Conservation (phyloP, 1,140 invertebrate species). For the Drosophila novamexicana region DNA sequence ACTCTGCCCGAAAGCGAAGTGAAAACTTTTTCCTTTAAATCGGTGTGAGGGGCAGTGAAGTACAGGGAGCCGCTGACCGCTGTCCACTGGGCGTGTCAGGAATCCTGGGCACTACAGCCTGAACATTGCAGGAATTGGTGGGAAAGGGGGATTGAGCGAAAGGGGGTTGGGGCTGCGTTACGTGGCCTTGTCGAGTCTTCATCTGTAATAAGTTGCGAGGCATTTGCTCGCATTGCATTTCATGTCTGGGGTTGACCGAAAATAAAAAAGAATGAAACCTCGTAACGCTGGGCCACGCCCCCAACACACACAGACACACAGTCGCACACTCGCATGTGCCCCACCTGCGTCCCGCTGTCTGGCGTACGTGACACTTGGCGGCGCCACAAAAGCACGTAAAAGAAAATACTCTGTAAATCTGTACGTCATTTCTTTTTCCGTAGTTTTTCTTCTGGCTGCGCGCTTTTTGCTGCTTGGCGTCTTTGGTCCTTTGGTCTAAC, state of each 20-base stretch:
- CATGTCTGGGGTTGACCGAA: slow-evolving; percentile 18
- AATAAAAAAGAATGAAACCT: slow-evolving; percentile 18
- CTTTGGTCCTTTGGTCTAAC: slow-evolving; percentile 23
- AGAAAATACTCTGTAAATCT: slow-evolving; percentile 78
- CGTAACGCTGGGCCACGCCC: slow-evolving; percentile 4
- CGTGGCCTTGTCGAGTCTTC: slow-evolving; percentile 46
- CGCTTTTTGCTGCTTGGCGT: slow-evolving; percentile 35
- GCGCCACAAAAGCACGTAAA: slow-evolving; percentile 75
- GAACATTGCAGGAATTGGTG: not conserved
- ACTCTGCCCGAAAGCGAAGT: slow-evolving; percentile 1
- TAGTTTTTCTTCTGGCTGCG: slow-evolving; percentile 36
- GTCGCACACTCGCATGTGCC: not conserved
- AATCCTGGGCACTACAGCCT: not conserved
- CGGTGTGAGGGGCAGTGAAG: not conserved
- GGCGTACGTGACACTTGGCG: slow-evolving; percentile 78
- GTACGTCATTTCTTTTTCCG: slow-evolving; percentile 54
- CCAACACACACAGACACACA: not conserved
- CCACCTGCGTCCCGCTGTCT: slow-evolving; percentile 53
- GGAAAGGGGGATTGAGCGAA: not conserved
- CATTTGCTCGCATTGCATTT: slow-evolving; percentile 31
- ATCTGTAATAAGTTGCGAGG: slow-evolving; percentile 41
- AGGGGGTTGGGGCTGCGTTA: not conserved
- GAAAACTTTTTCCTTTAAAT: slow-evolving; percentile 32
- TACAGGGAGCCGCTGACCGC: slow-evolving; percentile 2
- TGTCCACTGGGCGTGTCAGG: slow-evolving; percentile 12